These are phyloP conservation scores for Halocynthia aurantium DNA, from an alignment of 23 tunicate species.

Conservation along the genomic window DNA sequence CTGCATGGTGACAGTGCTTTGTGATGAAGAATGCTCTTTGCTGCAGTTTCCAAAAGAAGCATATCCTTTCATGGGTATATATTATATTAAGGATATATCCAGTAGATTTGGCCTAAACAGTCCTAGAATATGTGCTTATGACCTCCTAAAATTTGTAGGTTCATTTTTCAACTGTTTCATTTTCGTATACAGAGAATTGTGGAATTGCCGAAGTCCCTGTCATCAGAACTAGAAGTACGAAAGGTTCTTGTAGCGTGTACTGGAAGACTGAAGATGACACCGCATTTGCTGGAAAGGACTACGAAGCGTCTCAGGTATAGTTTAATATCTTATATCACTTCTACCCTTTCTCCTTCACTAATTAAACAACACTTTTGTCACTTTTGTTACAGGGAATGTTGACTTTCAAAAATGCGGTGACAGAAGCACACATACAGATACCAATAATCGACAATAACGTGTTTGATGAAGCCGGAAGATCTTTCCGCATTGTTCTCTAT, in stretches of 20 bases:
- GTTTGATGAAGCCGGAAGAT: slow-evolving; percentile 76
- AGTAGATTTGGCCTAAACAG: too few relatives aligned
- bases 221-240: slow-evolving; percentile 88
- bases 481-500: slow-evolving; percentile 66
- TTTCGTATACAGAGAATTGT: slow-evolving; percentile 66
- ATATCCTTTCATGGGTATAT: slow-evolving; percentile 94
- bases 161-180: not conserved
- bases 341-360: not conserved
- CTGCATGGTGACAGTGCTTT: slow-evolving; percentile 94
- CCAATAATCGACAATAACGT: slow-evolving; percentile 96
- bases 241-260: slow-evolving; percentile 57
- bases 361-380: not conserved
- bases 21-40: slow-evolving; percentile 91
- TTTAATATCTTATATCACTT: not conserved
- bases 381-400: slow-evolving; percentile 54
- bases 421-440: slow-evolving; percentile 70
- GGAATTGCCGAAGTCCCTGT: slow-evolving; percentile 88
- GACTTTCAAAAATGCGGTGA: slow-evolving; percentile 60
- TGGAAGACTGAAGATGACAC: slow-evolving; percentile 96
- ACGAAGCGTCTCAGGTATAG: slow-evolving; percentile 61
- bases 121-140: too few relatives aligned
- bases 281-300: slow-evolving; percentile 97
- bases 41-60: slow-evolving; percentile 92
- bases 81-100: too few relatives aligned
- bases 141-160: not conserved